Percentiles rank a stretch among this genome's conserved stretches.
Conservation (phyloP, 1,140 invertebrate species). For the Melanaphis sacchari region DNA sequence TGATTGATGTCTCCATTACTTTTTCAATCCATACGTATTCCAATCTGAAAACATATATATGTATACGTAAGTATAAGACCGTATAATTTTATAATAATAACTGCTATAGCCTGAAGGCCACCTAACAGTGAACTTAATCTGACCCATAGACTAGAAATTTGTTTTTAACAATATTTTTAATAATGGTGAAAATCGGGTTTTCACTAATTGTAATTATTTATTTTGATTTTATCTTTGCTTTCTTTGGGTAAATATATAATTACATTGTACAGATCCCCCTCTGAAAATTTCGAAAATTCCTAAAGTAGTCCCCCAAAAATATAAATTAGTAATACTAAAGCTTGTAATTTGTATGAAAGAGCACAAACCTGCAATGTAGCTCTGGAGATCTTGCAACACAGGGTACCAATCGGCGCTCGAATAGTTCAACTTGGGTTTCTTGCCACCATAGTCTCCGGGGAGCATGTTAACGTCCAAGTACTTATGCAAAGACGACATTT, state of each 20-base stretch:
- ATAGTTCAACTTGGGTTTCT: conserved; percentile 78
- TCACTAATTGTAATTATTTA: background rate
- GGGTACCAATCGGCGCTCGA: conserved; percentile 77
- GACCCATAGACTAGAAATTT: background rate
- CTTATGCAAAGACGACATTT: conserved; percentile 76
- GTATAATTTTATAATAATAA: background rate
- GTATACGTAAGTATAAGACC: background rate
- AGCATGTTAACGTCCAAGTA: conserved; percentile 72
- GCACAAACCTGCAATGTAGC: conserved; percentile 68
- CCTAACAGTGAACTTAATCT: background rate
- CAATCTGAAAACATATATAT: conserved; percentile 37
- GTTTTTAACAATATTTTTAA: background rate
- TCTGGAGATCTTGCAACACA: conserved; percentile 68
- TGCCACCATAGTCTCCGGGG: conserved; percentile 78
- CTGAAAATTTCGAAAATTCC: no score
- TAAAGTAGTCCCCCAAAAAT: no score
- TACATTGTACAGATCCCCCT: no score
- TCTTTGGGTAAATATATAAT: background rate
- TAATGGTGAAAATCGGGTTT: no score
- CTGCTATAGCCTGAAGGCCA: no score
- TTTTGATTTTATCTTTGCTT: background rate
- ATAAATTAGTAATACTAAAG: background rate
- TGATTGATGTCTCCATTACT: background rate
- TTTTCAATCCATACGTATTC: conserved; percentile 35
- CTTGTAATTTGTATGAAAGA: no score